Evolutionary conservation across 2,113 vertebrate genomes (phyloP).

Genomic region (Tragulus kanchil): DNA sequence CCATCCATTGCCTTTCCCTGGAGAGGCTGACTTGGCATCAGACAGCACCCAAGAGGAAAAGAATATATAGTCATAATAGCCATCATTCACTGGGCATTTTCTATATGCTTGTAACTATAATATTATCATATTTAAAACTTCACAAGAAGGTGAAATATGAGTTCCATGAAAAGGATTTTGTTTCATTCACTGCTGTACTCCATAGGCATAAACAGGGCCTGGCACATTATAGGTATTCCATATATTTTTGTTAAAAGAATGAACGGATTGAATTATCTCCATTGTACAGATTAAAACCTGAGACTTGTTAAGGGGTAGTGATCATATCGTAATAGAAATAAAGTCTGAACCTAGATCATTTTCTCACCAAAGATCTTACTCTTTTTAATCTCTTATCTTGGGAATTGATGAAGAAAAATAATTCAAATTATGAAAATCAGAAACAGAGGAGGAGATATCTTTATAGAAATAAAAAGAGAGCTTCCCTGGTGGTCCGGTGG

Average conservation of each 20-base stretch:
- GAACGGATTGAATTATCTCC: neutral
- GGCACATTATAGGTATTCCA: neutral
- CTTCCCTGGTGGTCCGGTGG: too few species aligned
- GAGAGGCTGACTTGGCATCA: neutral
- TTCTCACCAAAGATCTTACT: neutral
- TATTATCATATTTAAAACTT: neutral
- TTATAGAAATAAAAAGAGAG: neutral
- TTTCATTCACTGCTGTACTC: too few species aligned
- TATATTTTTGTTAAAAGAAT: neutral
- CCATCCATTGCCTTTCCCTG: neutral
- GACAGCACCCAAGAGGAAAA: neutral
- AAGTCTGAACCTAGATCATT: neutral
- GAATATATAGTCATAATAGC: neutral
- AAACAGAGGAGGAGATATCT: neutral
- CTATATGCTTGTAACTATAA: neutral
- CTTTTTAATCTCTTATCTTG: neutral
- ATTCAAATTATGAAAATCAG: conserved; percentile 14
- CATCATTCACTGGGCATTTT: neutral
- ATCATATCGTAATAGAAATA: neutral
- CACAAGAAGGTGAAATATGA: neutral
- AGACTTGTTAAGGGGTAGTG: neutral
- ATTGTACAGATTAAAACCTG: neutral
- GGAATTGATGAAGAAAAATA: neutral
- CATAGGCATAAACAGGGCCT: neutral
- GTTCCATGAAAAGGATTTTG: neutral